Conservation (phyloP, 2,888 invertebrate species). For the Polydrusus tereticollis region DNA sequence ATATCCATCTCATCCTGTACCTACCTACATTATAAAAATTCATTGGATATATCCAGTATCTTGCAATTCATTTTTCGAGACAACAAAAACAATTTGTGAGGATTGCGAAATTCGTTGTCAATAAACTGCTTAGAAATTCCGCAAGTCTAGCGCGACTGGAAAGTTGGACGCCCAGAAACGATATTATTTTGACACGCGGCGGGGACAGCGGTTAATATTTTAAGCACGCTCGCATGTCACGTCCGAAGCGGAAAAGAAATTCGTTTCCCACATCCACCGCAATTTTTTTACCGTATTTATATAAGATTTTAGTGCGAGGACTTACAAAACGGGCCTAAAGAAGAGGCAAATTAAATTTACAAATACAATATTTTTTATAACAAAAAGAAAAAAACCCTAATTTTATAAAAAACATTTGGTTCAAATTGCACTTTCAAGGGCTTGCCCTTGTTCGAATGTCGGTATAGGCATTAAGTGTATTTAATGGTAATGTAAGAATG, state of each 20-base stretch:
- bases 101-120: conserved; percentile 11
- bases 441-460: too few species aligned
- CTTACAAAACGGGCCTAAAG: too few species aligned
- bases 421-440: too few species aligned
- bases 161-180: conserved; percentile 11
- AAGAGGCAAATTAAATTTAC: neutral
- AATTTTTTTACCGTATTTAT: neutral
- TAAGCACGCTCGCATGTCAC: conserved; percentile 23
- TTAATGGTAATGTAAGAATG: too few species aligned
- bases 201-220: conserved; percentile 31
- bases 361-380: too few species aligned
- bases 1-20: too few species aligned
- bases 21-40: too few species aligned
- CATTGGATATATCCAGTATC: too few species aligned
- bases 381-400: too few species aligned
- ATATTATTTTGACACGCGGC: conserved; percentile 16
- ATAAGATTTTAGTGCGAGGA: neutral
- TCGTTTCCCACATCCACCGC: conserved; percentile 2
- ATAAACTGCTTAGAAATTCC: conserved; percentile 13
- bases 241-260: conserved; percentile 16
- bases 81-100: conserved; percentile 5
- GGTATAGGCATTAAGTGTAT: too few species aligned
- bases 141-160: neutral
- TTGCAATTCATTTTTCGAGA: neutral
- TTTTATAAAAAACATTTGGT: too few species aligned